A percentile compares a stretch with the other conserved stretches of the same genome.
These are phyloP conservation scores for Drusus annulatus DNA, from an alignment of 1,140 invertebrate genomes.

Conservation along the genomic window DNA sequence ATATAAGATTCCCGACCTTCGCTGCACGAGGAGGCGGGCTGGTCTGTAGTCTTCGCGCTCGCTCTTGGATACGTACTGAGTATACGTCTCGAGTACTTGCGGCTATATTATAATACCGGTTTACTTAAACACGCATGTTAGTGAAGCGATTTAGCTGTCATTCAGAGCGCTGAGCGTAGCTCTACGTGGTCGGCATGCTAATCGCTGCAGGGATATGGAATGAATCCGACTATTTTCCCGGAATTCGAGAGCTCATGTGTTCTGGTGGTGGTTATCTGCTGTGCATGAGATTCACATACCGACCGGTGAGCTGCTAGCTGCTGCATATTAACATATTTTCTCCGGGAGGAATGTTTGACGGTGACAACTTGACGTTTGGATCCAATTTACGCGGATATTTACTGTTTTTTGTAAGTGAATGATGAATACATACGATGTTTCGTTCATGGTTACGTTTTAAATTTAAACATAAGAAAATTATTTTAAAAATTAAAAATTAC, in stretches of 20 bases:
- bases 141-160: constrained; percentile 36
- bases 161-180: background rate
- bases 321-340: constrained; percentile 19
- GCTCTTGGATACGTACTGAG: background rate
- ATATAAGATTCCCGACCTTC: background rate
- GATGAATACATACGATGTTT: too few relatives aligned
- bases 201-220: constrained; percentile 27
- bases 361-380: too few relatives aligned
- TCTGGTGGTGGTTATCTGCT: background rate
- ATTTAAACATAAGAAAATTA: too few relatives aligned
- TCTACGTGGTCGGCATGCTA: constrained; percentile 26
- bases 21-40: background rate
- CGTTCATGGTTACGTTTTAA: too few relatives aligned
- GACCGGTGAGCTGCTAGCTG: background rate
- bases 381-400: too few relatives aligned
- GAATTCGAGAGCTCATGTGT: constrained; percentile 1
- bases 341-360: background rate
- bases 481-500: too few relatives aligned
- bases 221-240: constrained; percentile 33
- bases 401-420: too few relatives aligned
- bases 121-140: constrained; percentile 43
- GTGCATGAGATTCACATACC: background rate
- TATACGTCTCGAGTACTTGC: background rate
- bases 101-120: constrained; percentile 23
- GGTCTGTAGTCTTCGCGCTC: background rate